Conservation (phyloP, 1,140 invertebrate species). For the Scylla paramamosain region DNA sequence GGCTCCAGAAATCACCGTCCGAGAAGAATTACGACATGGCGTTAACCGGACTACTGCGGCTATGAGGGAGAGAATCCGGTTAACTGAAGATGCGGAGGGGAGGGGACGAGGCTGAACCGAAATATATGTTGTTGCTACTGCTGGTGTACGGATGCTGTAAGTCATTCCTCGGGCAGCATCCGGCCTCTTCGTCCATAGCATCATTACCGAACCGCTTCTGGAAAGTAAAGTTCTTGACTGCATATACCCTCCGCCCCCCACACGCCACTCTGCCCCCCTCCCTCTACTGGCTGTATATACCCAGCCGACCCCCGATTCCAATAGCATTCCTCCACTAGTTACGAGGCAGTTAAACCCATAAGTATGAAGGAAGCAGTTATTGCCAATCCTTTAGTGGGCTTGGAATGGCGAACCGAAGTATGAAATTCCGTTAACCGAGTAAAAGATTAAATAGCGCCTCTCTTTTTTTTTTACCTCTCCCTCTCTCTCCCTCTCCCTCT, state of each 20-base stretch:
- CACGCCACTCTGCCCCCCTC: background rate
- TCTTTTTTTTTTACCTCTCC: background rate
- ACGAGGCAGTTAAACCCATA: conserved; percentile 64
- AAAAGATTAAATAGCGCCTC: background rate
- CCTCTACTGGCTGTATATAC: background rate
- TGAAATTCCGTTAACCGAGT: conserved; percentile 47
- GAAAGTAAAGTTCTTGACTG: conserved; percentile 49
- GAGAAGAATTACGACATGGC: no score
- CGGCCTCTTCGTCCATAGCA: background rate
- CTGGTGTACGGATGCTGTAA: no score
- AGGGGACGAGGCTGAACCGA: no score
- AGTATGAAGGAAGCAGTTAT: conserved; percentile 67
- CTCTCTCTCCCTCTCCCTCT: no score
- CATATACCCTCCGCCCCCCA: conserved; percentile 29
- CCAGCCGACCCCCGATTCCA: background rate
- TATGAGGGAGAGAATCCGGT: no score
- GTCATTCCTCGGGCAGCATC: no score
- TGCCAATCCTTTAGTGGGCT: conserved; percentile 60
- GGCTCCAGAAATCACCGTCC: no score
- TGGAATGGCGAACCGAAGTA: conserved; percentile 40
- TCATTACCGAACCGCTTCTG: conserved; percentile 22
- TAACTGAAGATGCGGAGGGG: no score
- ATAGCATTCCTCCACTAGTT: conserved; percentile 40
- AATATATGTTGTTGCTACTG: no score
- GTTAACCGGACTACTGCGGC: no score